Base-by-base conservation (phyloP, 2,113 vertebrate species). In the Halichoeres trimaculatus region DNA sequence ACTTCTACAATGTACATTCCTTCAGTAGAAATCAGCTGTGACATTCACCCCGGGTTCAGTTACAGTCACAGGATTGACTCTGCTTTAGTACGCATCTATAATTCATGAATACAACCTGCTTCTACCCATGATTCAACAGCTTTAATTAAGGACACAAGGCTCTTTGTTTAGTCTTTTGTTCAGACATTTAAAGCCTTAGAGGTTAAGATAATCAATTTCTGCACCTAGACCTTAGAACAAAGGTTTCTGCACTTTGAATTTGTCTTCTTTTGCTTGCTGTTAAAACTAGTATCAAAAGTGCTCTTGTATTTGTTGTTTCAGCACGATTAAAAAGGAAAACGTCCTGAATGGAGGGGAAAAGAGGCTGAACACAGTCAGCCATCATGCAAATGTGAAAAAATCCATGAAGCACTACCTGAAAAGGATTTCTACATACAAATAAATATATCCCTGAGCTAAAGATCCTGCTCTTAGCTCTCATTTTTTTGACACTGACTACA, bases 1-100 rank as follows among this genome's bases (percentile, higher is more conserved):
- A 66, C 70, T 75, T 66, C 69, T 52, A 62, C 59, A 78, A 72
- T 66, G 43, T 23, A 59, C 41, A 26, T 34, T 61, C 74, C 60
- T 51, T 61, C 26, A 43, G 17, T 41, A 11, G 23, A 57, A 54
- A 63, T 14, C 35, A 45, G 40, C 59, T 57, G 54, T 48, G 40
- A 51, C 58, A n/a, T 13, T 52, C 36, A 26, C 9, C 5, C 26
- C 22, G 13, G n/a, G n/a, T 51, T 35, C 53, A 70, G 34, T 60
- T 58, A 58, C 65, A 50, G 43, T 74, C 60, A 45, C 41, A 60
- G 43, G 41, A 54, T 64, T 53, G 19, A 68, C 48, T 38, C 22
- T 35, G 70, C 51, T 54, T 48, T 57, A 53, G 45, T 23, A 50
- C 24, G 43, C 48, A 36, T 78, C 50, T 11, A 57, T 60, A 56